Evolutionary conservation across 2,797 vertebrate species (phyloP).

Genomic region (Sebastolobus altivelis): DNA sequence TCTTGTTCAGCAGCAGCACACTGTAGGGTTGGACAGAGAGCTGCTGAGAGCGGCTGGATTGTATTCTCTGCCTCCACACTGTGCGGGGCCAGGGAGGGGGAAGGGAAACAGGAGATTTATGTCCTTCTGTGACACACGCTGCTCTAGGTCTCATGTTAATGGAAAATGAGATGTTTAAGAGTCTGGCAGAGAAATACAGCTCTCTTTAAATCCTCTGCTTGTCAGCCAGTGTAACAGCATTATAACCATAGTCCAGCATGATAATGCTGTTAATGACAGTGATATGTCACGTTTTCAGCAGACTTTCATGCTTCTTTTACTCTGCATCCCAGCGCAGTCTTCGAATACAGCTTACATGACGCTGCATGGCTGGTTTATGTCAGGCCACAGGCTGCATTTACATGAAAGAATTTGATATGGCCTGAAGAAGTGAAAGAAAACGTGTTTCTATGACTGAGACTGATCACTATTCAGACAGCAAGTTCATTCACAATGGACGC

Average conservation of each 20-base stretch:
- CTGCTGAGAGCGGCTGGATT: conserved; percentile 56
- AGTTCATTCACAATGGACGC: conserved; percentile 73
- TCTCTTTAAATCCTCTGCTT: conserved; percentile 79
- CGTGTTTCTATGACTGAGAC: conserved; percentile 34
- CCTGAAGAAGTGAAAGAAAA: conserved; percentile 47
- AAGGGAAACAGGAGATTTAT: conserved; percentile 80
- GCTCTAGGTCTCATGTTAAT: conserved; percentile 84
- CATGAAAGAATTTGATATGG: conserved; percentile 33
- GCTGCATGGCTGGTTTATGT: conserved; percentile 37
- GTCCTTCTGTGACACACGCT: conserved; percentile 81
- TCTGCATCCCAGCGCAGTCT: conserved; percentile 19
- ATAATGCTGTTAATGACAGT: conserved; percentile 78
- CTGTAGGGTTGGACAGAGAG: conserved; percentile 61
- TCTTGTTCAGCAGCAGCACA: conserved; percentile 41
- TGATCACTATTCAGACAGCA: conserved; percentile 64
- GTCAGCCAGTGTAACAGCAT: conserved; percentile 77
- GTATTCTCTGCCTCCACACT: conserved; percentile 72
- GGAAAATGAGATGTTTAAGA: conserved; percentile 85
- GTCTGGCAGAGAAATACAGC: conserved; percentile 80
- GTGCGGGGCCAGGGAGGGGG: conserved; percentile 67
- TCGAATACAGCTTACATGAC: conserved; percentile 48
- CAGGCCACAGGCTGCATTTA: conserved; percentile 33
- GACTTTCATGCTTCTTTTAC: conserved; percentile 58
- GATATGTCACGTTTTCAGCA: conserved; percentile 75
- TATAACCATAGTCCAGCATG: conserved; percentile 74